Evolutionary conservation across 2,113 vertebrate genomes (phyloP).

Genomic region (Psittacula cyanocephala): DNA sequence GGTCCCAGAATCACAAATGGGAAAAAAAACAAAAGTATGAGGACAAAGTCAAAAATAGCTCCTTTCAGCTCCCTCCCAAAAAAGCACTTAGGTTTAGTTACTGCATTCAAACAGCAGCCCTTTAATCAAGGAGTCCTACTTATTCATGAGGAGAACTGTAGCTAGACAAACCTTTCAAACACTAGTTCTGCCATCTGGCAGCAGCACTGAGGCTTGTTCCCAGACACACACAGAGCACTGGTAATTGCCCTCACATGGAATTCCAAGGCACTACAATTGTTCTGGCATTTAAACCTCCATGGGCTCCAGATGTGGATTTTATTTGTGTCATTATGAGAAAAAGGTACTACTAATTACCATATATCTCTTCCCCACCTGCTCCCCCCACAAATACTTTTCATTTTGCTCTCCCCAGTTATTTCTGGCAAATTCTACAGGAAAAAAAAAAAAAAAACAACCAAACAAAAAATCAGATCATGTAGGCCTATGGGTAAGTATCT

Average conservation of each 20-base stretch:
- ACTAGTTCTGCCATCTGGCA: constrained; percentile 29
- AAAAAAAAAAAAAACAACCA: not conserved
- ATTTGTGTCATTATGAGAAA: not conserved
- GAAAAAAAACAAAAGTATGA: not conserved
- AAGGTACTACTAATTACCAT: not conserved
- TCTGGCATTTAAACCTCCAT: not conserved
- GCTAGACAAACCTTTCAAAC: constrained; percentile 38
- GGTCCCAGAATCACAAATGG: not conserved
- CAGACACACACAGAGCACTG: not conserved
- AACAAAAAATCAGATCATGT: not conserved
- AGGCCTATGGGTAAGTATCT: not conserved
- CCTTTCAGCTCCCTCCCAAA: not conserved
- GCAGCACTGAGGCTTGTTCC: constrained; percentile 17
- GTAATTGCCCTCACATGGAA: constrained; percentile 52
- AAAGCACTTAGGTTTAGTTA: constrained; percentile 7
- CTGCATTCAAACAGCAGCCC: constrained; percentile 26
- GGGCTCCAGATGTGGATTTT: not conserved
- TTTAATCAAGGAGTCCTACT: constrained; percentile 58
- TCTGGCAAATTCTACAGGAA: not conserved
- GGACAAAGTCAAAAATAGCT: constrained; percentile 3
- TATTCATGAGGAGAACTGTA: constrained; percentile 36
- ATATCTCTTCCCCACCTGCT: not conserved
- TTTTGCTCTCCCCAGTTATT: not conserved
- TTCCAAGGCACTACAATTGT: constrained; percentile 30
- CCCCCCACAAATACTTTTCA: not conserved